Base-by-base conservation (phyloP, 1,140 invertebrate species). In the Eulimnadia texana region DNA sequence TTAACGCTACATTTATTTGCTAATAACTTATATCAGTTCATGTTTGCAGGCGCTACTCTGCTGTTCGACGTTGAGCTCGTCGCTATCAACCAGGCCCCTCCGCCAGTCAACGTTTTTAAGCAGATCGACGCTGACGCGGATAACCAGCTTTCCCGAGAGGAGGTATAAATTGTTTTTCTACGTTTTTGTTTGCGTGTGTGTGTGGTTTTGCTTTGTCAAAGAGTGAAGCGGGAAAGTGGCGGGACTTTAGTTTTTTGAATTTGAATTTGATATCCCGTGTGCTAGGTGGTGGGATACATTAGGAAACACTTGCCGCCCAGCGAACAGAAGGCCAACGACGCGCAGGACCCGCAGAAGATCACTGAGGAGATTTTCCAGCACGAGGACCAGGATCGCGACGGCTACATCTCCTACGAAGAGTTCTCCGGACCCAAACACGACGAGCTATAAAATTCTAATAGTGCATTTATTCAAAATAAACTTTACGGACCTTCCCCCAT, bases 361-460 rank as follows among this genome's bases (percentile, higher is more conserved):
- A 88, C 96, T 1, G 90, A 94, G 71, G 92, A 95, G 70, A 95
- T 96, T 65, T 96, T 97, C 81, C 87, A 93, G 72, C 92, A 96
- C 71, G 93, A 97, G 75, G 91, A 95, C 71, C 89, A 88, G 72
- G 90, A 95, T 72, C 92, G 90, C 73, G 93, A 94, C 70, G 93
- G 93, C 33, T 92, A 84, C 76, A 97, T 97, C 67, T 93, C 90
- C 58, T 87, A 92, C 74, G 89, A 91, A 27, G 93, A 97, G 73
- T 97, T 97, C 78, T 92, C 86, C 23, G 93, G 92, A 6, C 93
- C 93, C 19, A 97, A 96, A 72, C 93, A 96, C 74, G 93, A 97
- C 72, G 93, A 97, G 76, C 82, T 97, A 68, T 96, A 85, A 86
- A 74, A 16, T 27, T 22, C 52, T n/a, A n/a, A n/a, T n/a, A 10